Evolutionary conservation across 2,113 vertebrate genomes (phyloP), one percentile per base, ranked within the genome.

Genomic region (Carlito syrichta): DNA sequence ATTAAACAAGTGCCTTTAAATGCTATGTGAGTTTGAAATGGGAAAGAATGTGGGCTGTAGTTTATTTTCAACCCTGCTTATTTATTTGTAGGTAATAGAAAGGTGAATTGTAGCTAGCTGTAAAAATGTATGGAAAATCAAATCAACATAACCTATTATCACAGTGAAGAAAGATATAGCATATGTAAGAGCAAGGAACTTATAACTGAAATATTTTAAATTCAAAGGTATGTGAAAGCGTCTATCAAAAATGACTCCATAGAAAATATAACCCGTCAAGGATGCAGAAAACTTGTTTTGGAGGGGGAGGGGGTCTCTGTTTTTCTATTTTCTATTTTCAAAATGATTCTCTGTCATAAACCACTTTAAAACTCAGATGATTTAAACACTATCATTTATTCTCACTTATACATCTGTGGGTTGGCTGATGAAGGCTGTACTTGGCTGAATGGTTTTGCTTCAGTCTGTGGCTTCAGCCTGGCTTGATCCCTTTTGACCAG

Each of bases 11-110:
- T 48, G 30, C 25, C 86, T 92, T 96, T 96, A 97, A 96, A 97
- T 97, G 93, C 50, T 17, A 96, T 79, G 22, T 74, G 76, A 96
- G 30, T 89, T 97, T 98, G 96, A 92, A 98, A 95, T 74, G 56
- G 60, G 9, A 98, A 25, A 89, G 95, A 35, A 71, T 43, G 1
- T 66, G 27, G 32, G 25, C 60, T 96, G 38, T 38, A 62, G 11
- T 86, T 85, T 94, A 71, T 71, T 97, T 63, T 79, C 54, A 94
- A 48, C 45, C 22, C 91, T 77, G 88, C 30, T 95, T 89, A 43
- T 60, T 84, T 96, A 93, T 93, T 94, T 94, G 58, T 93, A 91
- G 48, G 50, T 93, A 91, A 81, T 12, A 93, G 71, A 96, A 86
- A 95, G 27, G 71, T 96, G 77, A 88, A 93, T 82, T 93, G 6